phyloP scores from a whole-genome alignment of 2,113 vertebrate species.

The Syngnathoides biaculeatus region DNA sequence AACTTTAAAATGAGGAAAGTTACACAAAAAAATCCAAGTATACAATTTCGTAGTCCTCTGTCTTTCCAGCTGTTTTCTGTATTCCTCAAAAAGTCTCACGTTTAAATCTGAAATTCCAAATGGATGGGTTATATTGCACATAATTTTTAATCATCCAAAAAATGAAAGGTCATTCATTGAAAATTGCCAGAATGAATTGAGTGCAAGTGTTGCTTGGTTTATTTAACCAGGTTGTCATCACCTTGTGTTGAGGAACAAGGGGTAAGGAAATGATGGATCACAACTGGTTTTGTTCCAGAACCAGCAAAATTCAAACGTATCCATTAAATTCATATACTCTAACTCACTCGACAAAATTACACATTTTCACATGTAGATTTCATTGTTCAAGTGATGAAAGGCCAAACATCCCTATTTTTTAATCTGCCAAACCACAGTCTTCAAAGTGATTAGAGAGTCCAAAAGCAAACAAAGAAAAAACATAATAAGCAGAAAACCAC shows the following conservation, averaged over 20 bases:
- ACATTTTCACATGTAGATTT: background rate
- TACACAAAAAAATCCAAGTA: background rate
- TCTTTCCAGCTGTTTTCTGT: background rate
- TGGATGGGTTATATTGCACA: background rate
- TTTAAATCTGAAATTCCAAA: background rate
- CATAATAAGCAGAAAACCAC: constrained; percentile 26
- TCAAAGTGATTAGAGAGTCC: constrained; percentile 7
- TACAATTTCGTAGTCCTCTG: background rate
- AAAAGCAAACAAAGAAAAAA: constrained; percentile 20
- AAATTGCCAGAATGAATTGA: background rate
- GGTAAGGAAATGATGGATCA: background rate
- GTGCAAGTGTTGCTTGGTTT: constrained; percentile 9
- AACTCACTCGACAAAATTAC: constrained; percentile 15
- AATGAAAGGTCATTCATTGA: background rate
- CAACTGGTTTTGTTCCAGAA: constrained; percentile 7
- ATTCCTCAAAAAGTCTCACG: background rate
- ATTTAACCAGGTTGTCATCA: constrained; percentile 3
- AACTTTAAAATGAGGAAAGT: constrained; percentile 3
- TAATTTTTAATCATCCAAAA: background rate
- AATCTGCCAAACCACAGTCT: constrained; percentile 13
- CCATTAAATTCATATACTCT: constrained; percentile 15
- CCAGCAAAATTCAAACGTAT: constrained; percentile 9
- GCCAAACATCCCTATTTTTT: constrained; percentile 10
- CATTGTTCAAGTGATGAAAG: constrained; percentile 9
- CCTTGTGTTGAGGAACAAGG: background rate